Base-by-base conservation (phyloP, 2,797 vertebrate species). In the Mormyrus hasselquistii region DNA sequence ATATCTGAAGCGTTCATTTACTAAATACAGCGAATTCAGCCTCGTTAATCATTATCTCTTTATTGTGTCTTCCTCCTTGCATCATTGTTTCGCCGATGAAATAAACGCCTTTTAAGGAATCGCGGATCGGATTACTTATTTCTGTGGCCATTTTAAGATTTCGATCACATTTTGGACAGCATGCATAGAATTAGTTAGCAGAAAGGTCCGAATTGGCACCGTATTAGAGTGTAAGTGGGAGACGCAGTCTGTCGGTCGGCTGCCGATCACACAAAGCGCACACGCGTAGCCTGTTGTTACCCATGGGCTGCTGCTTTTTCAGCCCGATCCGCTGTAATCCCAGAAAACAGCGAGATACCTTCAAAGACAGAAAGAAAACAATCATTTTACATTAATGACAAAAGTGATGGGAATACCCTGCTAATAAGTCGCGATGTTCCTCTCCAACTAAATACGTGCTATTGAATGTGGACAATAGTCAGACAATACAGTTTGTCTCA, bases 201-300 rank as follows among this genome's bases (percentile, higher is more conserved):
- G 73, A 19, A 79, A 41, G 6, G 34, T 47, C 73, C 38, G 16
- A 41, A 89, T 88, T 41, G 85, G 52, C 86, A 52, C 14, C 19
- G 83, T 38, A n/a, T 76, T 85, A 76, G 49, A 50, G 57, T 38
- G 29, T 53, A 34, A 89, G 88, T 29, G 65, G 9, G 29, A 38
- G 29, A 38, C 29, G 29, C 29, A 49, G 7, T n/a, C 38, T 59
- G 47, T 34, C 8, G 52, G 38, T 52, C 89, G 73, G 25, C 22
- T 44, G 22, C 88, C 88, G 38, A 47, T 55, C 89, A 86, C 89
- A 86, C 82, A 86, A 65, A 62, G 82, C 88, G 79, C 86, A 88
- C 88, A 53, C 69, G 69, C 83, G 6, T 29, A 34, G 65, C 65
- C 1, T 29, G 25, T 29, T 29, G 9, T 79, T n/a, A 5, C 65